Evolutionary conservation across 2,113 vertebrate genomes (phyloP).

Genomic region (Ctenodactylus gundi): DNA sequence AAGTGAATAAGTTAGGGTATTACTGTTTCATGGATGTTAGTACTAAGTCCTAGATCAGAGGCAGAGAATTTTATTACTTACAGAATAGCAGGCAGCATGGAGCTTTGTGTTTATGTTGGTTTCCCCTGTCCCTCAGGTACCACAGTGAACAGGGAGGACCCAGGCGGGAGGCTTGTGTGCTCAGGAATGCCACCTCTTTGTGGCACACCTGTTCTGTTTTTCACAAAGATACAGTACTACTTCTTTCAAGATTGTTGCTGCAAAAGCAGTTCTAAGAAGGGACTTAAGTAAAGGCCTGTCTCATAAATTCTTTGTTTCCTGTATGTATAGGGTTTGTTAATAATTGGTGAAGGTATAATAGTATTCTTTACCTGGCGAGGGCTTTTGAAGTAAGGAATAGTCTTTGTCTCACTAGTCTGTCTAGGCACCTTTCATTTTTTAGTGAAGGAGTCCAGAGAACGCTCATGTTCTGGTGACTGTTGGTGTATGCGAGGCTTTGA

Average conservation of each 20-base stretch:
- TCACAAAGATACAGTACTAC: not conserved
- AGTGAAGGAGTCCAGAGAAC: not conserved
- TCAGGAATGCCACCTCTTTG: not conserved
- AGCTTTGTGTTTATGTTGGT: not conserved
- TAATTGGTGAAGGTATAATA: not conserved
- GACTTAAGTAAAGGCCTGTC: not conserved
- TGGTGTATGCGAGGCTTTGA: not conserved
- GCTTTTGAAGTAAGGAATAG: not conserved
- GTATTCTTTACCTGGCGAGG: not conserved
- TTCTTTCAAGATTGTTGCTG: not conserved
- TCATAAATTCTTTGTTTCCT: not conserved
- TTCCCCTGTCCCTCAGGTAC: not conserved
- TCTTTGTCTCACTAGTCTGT: not conserved
- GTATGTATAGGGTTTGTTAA: not conserved
- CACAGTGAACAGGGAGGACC: not conserved
- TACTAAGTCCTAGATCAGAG: not conserved
- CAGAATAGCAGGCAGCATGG: not conserved
- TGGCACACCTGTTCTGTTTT: not conserved
- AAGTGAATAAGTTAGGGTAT: not conserved
- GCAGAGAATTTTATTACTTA: not conserved
- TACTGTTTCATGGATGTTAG: not conserved
- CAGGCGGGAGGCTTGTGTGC: not conserved
- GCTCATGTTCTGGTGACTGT: not conserved
- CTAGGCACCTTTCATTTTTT: not conserved
- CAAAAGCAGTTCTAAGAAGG: not conserved